Base-by-base conservation (phyloP, 2,888 invertebrate species). In the Tribolium freemani region DNA sequence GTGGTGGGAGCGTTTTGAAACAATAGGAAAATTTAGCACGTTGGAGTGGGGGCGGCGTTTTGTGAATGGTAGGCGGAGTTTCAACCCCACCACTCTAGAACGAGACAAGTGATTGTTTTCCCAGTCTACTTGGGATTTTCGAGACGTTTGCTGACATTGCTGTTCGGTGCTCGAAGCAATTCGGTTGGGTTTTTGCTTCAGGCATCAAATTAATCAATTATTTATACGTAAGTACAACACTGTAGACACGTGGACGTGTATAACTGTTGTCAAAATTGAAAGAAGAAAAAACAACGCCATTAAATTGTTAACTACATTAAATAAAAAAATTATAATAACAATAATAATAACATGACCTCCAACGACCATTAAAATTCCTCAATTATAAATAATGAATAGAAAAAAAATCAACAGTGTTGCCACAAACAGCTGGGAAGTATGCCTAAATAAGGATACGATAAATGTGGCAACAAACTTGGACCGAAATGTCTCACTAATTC, bases 141-240 rank as follows among this genome's bases (percentile, higher is more conserved):
- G 10, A 54, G 45, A 51, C 45, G 16, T 60, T 48, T 50, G 57
- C 63, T 56, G 53, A 60, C 69, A 69, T 61, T 69, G 69, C 45
- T 53, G 61, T 69, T 69, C 60, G n/a, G 60, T 69, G 69, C 60
- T 60, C 31, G 51, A 61, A 60, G 60, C 60, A 10, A 53, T 45
- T 60, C 38, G 69, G 69, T 69, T 31, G 31, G 10, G 13, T 51
- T 44, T 46, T 50, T 58, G 50, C 57, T 56, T 67, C 66, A 31
- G 66, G 66, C 54, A 13, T 10, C 8, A 10, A 10, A 50, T 20
- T 13, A 53, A 26, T 53, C 16, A 26, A 26, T 26, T 26, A 26
- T 26, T 26, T 26, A n/a, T 16, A 26, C 26, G 26, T 26, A 26
- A 26, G 26, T 26, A 26, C 26, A 26, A 26, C 26, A 26, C 26